Evolutionary conservation across 2,797 vertebrate genomes (phyloP), one percentile per base, ranked within the genome.

Genomic region (Heteromormyrus szaboi): DNA sequence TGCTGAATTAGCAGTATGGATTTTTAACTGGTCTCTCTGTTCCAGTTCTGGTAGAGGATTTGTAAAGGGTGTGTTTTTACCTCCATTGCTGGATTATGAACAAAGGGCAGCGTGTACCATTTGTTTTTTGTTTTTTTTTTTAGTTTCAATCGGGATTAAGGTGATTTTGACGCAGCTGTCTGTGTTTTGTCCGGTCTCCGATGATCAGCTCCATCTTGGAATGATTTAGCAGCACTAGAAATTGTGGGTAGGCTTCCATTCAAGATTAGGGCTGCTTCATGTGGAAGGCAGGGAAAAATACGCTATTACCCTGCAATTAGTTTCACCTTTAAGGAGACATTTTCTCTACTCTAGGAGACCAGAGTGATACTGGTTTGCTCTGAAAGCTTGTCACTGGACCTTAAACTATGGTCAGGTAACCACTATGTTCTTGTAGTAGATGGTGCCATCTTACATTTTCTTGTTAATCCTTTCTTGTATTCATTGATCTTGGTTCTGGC

Each of bases 161-260:
- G 91, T 92, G 88, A 89, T 90, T 92, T 86, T 87, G 90, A 89
- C 89, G 89, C 88, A 46, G 88, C 76, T 90, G 90, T 90, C 91
- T 90, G 85, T 54, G 88, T 79, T 88, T 90, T 89, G 88, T 65
- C 85, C 17, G 48, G 65, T 50, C 51, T 79, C 9, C 56, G 68
- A 51, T 84, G 88, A 90, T 87, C 83, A 50, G 68, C 4, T 25
- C 59, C 85, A 72, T 81, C 83, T 53, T 76, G 83, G 87, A 89
- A 72, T 22, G 5, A 44, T 83, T 81, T 90, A 22, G 48, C 44
- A n/a, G 22, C 14, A 51, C 87, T 72, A 87, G 25, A 51, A 87
- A 37, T 65, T 50, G 68, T 50, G 72, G 41, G 83, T 51, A 44
- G 50, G 33, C 22, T 48, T 2, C 65, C 1, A 44, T 33, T 86